Evolutionary conservation across 1,140 invertebrate species (phyloP).

Genomic region (Palaemon carinicauda): DNA sequence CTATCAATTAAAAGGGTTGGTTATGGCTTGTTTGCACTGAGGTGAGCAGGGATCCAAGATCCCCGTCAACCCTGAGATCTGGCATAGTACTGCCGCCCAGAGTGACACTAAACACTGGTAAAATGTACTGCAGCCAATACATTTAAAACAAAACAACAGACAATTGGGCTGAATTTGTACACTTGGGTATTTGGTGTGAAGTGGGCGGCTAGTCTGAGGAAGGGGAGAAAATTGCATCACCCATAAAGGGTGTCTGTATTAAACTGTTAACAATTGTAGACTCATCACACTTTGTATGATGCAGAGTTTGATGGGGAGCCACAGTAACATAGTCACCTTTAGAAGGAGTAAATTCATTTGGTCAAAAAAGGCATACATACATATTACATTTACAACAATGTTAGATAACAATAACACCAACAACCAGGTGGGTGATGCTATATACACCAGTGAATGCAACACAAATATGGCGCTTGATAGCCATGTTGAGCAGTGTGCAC

Average conservation of each 20-base stretch:
- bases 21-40: conserved; percentile 56
- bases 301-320: conserved; percentile 37
- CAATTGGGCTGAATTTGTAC: conserved; percentile 34
- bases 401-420: conserved; percentile 51
- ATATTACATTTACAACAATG: conserved; percentile 52
- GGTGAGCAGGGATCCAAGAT: conserved; percentile 36
- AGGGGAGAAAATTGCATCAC: conserved; percentile 28
- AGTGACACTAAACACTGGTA: conserved; percentile 25
- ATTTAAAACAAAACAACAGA: not conserved
- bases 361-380: conserved; percentile 51
- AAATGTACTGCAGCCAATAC: conserved; percentile 30
- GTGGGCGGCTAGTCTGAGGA: conserved; percentile 23
- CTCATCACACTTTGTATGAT: conserved; percentile 36
- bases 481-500: conserved; percentile 53
- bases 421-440: conserved; percentile 54
- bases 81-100: conserved; percentile 47
- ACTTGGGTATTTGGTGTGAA: conserved; percentile 36
- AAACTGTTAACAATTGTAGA: conserved; percentile 32
- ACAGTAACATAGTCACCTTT: conserved; percentile 54
- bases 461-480: conserved; percentile 23
- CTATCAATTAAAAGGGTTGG: conserved; percentile 52
- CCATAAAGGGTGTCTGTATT: conserved; percentile 14
- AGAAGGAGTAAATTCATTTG: conserved; percentile 44
- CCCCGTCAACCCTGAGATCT: conserved; percentile 52
- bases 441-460: conserved; percentile 51